Conservation (phyloP, 2,113 vertebrate genomes). For the Martes martes region DNA sequence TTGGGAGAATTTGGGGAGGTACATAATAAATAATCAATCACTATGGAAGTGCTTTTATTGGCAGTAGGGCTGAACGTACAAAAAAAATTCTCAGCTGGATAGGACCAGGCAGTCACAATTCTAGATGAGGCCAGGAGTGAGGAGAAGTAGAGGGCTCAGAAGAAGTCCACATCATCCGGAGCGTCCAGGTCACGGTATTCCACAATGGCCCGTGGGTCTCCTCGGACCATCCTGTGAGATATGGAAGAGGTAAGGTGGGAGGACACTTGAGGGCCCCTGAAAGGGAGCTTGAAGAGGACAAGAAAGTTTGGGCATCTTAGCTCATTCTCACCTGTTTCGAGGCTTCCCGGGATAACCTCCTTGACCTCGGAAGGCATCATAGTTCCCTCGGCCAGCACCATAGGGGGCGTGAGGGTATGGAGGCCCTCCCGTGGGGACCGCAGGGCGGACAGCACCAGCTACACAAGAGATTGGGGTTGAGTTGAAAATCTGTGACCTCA, state of each 20-base stretch:
- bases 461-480: background rate
- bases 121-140: background rate
- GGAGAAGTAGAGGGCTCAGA: slow-evolving; percentile 73
- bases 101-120: background rate
- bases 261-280: background rate
- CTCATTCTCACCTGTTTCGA: slow-evolving; percentile 87
- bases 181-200: slow-evolving; percentile 94
- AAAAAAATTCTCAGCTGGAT: slow-evolving; percentile 50
- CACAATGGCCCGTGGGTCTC: slow-evolving; percentile 92
- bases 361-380: slow-evolving; percentile 93
- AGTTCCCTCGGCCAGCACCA: slow-evolving; percentile 90
- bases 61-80: slow-evolving; percentile 68
- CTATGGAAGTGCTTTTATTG: slow-evolving; percentile 69
- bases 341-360: slow-evolving; percentile 87
- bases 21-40: background rate
- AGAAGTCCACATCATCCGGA: slow-evolving; percentile 94
- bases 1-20: background rate
- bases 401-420: slow-evolving; percentile 92
- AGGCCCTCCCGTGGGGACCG: slow-evolving; percentile 82
- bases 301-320: background rate
- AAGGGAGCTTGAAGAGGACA: background rate
- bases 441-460: slow-evolving; percentile 74
- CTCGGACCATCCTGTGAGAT: slow-evolving; percentile 88
- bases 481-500: background rate
- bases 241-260: background rate